Base-by-base conservation (phyloP, 1,140 invertebrate species). In the Subanguina moxae region DNA sequence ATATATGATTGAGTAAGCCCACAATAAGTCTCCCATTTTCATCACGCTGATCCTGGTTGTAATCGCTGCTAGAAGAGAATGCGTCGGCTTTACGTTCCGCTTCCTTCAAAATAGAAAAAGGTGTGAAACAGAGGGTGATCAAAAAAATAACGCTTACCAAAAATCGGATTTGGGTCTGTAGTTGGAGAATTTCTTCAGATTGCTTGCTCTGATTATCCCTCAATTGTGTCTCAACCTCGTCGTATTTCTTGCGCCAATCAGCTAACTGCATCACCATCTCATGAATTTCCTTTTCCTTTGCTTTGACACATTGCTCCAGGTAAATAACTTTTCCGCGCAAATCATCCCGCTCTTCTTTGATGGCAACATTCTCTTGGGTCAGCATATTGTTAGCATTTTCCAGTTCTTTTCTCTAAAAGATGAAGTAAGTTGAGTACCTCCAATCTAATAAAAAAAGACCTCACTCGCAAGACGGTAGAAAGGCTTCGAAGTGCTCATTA, bases 221-320 rank as follows among this genome's bases (percentile, higher is more conserved):
- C 3, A 56, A 9, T 13, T 56, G 21, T 56, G 21, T 28, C 52
- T 23, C 21, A 3, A 13, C 28, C 28, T 30, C 19, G n/a, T 19
- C 28, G 21, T 61, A 61, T 21, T 21, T 61, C n/a, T 61, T 19
- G 3, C 19, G n/a, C n/a, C n/a, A 28, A 21, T 61, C 58, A 43
- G 28, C 19, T 13, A 25, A 21, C 11, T 38, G 32, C 32, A 38
- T 38, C 32, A 38, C 13, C 38, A 32, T 19, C 19, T 61, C 58
- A 21, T 61, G 19, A 25, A 32, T 61, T 21, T 61, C 58, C n/a
- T 61, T 61, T 3, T 61, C 58, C 28, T 61, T 61, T 3, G 58
- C 8, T 32, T 43, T 19, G 8, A 61, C 8, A n/a, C 58, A 21
- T 28, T 61, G 19, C 28, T 61, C 58, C 27, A 61, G 58, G 27